These are phyloP conservation scores for Caradrina clavipalpis DNA, from an alignment of 2,888 invertebrate species.

Conservation along the genomic window DNA sequence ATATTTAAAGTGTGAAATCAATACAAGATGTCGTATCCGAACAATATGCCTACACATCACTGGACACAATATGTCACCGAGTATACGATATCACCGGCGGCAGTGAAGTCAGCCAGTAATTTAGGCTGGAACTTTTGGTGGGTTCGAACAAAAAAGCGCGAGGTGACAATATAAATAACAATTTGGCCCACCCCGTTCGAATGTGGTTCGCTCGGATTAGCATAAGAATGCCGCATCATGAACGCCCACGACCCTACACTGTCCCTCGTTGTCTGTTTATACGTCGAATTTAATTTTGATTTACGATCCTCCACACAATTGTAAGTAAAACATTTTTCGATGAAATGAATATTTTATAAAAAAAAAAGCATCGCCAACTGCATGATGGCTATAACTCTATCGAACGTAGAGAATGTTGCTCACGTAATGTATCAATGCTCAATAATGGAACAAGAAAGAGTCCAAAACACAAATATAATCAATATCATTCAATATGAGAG, in stretches of 20 bases:
- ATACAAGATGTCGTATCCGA: background rate
- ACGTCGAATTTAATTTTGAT: conserved; percentile 90
- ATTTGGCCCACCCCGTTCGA: conserved; percentile 90
- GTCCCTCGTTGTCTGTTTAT: conserved; percentile 89
- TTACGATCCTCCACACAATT: conserved; percentile 87
- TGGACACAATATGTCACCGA: conserved; percentile 40
- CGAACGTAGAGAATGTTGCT: background rate
- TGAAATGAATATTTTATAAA: conserved; percentile 61
- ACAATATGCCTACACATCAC: conserved; percentile 3
- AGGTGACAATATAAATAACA: conserved; percentile 91
- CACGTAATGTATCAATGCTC: background rate
- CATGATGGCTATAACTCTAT: conserved; percentile 28
- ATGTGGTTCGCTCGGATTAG: conserved; percentile 88
- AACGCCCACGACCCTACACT: conserved; percentile 85
- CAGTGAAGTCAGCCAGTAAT: conserved; percentile 82
- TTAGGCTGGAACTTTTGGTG: conserved; percentile 78
- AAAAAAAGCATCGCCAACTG: conserved; percentile 60
- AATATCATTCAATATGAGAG: too few species aligned
- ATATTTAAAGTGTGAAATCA: conserved; percentile 6
- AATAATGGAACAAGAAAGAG: conserved; percentile 1
- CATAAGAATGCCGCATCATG: conserved; percentile 90
- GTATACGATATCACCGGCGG: conserved; percentile 49
- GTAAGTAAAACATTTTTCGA: conserved; percentile 83
- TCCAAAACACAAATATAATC: background rate
- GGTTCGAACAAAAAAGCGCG: conserved; percentile 82